phyloP scores from a whole-genome alignment of 2,797 vertebrate genomes.

The Hydrocynus forskahlii region DNA sequence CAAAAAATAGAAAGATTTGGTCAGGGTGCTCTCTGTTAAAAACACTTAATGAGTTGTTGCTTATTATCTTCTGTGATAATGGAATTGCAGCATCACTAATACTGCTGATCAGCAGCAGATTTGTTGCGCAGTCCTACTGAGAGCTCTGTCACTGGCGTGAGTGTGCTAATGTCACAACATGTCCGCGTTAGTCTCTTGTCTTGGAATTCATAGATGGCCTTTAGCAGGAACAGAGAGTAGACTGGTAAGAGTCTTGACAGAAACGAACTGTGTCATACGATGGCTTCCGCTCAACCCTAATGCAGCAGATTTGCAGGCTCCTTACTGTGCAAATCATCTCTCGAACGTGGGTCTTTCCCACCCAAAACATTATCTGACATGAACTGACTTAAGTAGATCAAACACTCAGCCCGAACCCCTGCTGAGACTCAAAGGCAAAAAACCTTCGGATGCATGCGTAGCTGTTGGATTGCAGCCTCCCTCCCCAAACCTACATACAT shows the following conservation, averaged over 20 bases:
- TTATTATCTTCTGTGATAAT: too few species aligned
- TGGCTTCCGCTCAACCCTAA: not conserved
- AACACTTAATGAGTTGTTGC: too few species aligned
- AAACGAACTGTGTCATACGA: conserved; percentile 29
- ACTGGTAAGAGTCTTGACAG: conserved; percentile 27
- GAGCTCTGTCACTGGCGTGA: not conserved
- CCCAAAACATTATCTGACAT: conserved; percentile 17
- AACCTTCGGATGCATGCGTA: not conserved
- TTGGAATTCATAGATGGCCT: conserved; percentile 17
- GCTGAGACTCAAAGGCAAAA: not conserved
- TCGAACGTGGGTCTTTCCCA: not conserved
- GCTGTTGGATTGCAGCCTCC: not conserved
- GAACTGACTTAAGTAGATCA: conserved; percentile 33
- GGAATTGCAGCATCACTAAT: not conserved
- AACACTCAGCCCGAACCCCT: conserved; percentile 8
- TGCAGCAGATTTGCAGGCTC: conserved; percentile 27
- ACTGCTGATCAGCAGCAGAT: not conserved
- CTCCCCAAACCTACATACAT: not conserved
- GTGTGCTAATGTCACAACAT: not conserved
- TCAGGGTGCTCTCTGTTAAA: too few species aligned
- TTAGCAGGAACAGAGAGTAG: conserved; percentile 11
- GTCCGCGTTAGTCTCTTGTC: not conserved
- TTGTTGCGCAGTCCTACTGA: not conserved
- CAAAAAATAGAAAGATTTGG: too few species aligned
- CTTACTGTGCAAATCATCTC: conserved; percentile 29